A percentile compares a stretch with the other conserved stretches of the same genome.
These are phyloP conservation scores for Tenthredo amoena DNA, from an alignment of 2,888 invertebrate species.

Conservation along the genomic window DNA sequence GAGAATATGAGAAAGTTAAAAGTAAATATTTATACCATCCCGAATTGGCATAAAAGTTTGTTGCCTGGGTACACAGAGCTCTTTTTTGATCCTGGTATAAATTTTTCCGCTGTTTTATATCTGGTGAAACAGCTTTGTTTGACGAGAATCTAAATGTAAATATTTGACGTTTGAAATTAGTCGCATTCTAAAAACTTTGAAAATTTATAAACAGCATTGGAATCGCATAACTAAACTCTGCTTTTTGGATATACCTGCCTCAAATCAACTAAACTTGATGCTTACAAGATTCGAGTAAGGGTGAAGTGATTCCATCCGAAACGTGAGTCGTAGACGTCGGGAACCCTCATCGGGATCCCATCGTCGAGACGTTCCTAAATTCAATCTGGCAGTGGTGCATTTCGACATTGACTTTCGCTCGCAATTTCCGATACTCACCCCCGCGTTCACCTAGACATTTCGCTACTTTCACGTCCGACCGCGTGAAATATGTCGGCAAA, in stretches of 20 bases:
- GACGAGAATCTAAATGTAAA: neutral
- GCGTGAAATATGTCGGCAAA: conserved; percentile 45
- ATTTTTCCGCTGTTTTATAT: neutral
- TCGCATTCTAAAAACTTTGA: neutral
- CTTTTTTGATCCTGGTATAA: neutral
- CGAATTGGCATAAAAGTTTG: conserved; percentile 20
- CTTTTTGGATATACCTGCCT: neutral
- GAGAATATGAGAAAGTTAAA: neutral
- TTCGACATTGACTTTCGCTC: conserved; percentile 48
- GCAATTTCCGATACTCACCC: conserved; percentile 27
- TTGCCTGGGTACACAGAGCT: neutral
- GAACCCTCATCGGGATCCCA: conserved; percentile 46
- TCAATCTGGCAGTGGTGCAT: conserved; percentile 46
- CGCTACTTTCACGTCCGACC: conserved; percentile 14
- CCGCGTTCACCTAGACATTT: conserved; percentile 4
- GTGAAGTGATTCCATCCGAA: conserved; percentile 42
- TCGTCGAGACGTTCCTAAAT: conserved; percentile 44
- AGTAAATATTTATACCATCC: conserved; percentile 22
- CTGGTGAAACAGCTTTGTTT: conserved; percentile 2
- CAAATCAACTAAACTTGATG: conserved; percentile 31
- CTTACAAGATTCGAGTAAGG: conserved; percentile 32
- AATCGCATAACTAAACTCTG: neutral
- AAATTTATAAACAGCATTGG: neutral
- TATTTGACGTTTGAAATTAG: conserved; percentile 25
- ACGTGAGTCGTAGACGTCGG: conserved; percentile 48